These are phyloP conservation scores for Camptogramma bilineatum DNA, from an alignment of 2,888 invertebrate genomes.

Conservation along the genomic window DNA sequence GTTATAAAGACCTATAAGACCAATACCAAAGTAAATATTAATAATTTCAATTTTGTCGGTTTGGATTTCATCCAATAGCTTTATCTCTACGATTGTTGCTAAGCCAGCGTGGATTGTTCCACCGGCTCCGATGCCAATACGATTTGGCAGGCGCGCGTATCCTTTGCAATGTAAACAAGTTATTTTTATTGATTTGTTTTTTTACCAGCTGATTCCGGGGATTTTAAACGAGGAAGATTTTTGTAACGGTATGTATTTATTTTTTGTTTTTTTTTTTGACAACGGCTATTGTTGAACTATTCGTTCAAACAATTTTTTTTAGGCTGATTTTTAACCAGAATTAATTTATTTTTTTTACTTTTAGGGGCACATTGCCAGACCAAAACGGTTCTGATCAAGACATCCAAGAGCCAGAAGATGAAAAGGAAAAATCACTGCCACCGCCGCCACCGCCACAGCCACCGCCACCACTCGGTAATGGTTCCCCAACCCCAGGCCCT, in stretches of 20 bases:
- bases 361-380: slow-evolving; percentile 12
- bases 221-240: slow-evolving; percentile 20
- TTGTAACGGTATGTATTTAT: slow-evolving; percentile 40
- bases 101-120: slow-evolving; percentile 41
- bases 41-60: slow-evolving; percentile 34
- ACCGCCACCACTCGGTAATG: slow-evolving; percentile 13
- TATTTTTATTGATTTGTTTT: slow-evolving; percentile 54
- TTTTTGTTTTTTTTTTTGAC: slow-evolving; percentile 23
- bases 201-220: slow-evolving; percentile 34
- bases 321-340: background rate
- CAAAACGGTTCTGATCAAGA: background rate
- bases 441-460: background rate
- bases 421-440: too few species aligned
- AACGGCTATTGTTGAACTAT: background rate
- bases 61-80: slow-evolving; percentile 44
- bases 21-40: slow-evolving; percentile 23
- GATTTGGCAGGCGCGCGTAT: slow-evolving; percentile 58
- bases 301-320: too few species aligned
- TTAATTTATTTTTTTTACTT: slow-evolving; percentile 3
- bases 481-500: slow-evolving; percentile 16
- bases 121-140: slow-evolving; percentile 54
- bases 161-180: slow-evolving; percentile 58
- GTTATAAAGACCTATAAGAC: background rate
- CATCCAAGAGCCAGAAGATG: too few species aligned
- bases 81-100: slow-evolving; percentile 42